These are phyloP conservation scores for Thecocarcelia acutangulata DNA, from an alignment of 2,888 invertebrate genomes.

Conservation along the genomic window DNA sequence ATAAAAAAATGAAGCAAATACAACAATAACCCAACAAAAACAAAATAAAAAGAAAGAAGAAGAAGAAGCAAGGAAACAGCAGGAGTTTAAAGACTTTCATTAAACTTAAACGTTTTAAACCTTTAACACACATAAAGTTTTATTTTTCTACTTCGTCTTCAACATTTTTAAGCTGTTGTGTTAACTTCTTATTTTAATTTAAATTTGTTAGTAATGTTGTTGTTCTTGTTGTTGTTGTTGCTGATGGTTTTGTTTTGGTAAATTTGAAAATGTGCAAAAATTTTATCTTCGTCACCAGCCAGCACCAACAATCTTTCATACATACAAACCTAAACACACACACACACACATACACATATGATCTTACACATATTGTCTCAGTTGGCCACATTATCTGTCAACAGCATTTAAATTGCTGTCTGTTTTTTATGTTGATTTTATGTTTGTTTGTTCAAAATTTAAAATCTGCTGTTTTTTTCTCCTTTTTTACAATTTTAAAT, in stretches of 20 bases:
- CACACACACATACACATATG: not conserved
- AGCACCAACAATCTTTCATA: conserved; percentile 6
- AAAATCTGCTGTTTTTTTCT: conserved; percentile 28
- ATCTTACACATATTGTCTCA: conserved; percentile 29
- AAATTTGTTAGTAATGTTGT: conserved; percentile 64
- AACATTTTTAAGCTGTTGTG: conserved; percentile 39
- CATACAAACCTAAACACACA: not conserved
- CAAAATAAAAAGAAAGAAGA: not conserved
- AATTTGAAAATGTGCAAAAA: conserved; percentile 65
- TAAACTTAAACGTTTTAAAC: conserved; percentile 75
- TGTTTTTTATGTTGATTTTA: conserved; percentile 47
- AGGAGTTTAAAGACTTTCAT: conserved; percentile 70
- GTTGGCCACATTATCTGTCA: conserved; percentile 72
- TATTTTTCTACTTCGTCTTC: conserved; percentile 37
- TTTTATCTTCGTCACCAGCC: conserved; percentile 65
- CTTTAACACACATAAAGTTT: conserved; percentile 76
- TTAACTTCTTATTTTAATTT: conserved; percentile 50
- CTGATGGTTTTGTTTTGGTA: conserved; percentile 6
- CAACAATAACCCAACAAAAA: not conserved
- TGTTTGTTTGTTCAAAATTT: conserved; percentile 39
- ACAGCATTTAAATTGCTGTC: conserved; percentile 71
- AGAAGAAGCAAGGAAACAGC: conserved; percentile 50
- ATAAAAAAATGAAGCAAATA: not conserved
- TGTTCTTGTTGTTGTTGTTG: conserved; percentile 9
- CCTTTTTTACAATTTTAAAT: conserved; percentile 33